Conservation (phyloP, 2,113 vertebrate species). For the Eptesicus fuscus region DNA sequence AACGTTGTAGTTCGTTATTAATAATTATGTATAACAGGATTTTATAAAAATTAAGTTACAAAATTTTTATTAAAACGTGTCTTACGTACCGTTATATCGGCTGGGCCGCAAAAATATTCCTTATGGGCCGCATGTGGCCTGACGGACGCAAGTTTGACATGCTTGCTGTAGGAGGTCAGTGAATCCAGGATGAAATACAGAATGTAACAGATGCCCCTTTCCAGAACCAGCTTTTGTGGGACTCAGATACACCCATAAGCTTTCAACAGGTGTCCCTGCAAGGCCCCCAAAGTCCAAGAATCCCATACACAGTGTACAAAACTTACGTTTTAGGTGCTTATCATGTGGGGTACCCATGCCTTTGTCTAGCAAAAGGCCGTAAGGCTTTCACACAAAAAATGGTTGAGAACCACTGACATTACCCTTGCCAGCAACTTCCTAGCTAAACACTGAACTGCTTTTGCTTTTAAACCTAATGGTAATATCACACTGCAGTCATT, state of each 20-base stretch:
- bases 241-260: not conserved
- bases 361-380: not conserved
- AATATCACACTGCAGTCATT: not conserved
- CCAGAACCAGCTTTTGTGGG: not conserved
- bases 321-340: not conserved
- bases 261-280: not conserved
- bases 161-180: not conserved
- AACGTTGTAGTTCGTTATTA: no score
- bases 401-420: not conserved
- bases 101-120: no score
- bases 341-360: not conserved
- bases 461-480: not conserved
- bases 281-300: not conserved
- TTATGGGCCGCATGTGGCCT: no score
- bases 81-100: no score
- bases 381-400: not conserved
- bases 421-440: not conserved
- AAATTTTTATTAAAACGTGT: no score
- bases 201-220: not conserved
- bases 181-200: not conserved
- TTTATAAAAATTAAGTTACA: no score
- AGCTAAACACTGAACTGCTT: not conserved
- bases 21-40: no score
- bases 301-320: not conserved
- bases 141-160: no score